phyloP scores from a whole-genome alignment of 2,113 vertebrate species.

The Malurus cyaneus region DNA sequence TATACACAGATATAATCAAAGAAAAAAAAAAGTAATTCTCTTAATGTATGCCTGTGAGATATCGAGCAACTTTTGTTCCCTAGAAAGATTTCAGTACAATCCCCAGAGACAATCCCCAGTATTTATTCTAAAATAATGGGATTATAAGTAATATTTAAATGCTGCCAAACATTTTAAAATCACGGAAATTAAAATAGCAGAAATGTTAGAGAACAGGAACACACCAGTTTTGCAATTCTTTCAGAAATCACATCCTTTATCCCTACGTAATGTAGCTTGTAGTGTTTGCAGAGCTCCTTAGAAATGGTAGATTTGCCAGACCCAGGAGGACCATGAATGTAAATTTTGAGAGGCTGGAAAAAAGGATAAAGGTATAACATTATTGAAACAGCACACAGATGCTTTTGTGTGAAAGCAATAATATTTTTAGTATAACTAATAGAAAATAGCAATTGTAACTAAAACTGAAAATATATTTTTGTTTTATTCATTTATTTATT shows the following conservation, averaged over 20 bases:
- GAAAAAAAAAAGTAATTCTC: background rate
- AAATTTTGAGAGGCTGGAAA: conserved; percentile 85
- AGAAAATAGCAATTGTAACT: background rate
- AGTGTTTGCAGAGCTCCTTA: conserved; percentile 78
- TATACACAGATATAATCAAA: background rate
- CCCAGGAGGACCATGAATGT: conserved; percentile 86
- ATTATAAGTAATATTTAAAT: background rate
- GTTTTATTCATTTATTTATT: background rate
- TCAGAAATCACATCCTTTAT: conserved; percentile 79
- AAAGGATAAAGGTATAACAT: background rate
- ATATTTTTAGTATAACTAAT: background rate
- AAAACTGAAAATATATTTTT: background rate
- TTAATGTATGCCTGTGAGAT: background rate
- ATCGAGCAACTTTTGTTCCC: background rate
- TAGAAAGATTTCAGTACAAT: background rate
- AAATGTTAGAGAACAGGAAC: conserved; percentile 32
- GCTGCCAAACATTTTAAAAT: background rate
- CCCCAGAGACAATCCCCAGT: background rate
- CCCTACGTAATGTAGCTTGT: conserved; percentile 85
- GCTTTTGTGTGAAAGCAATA: background rate
- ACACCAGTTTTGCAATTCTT: conserved; percentile 81
- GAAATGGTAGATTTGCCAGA: conserved; percentile 86
- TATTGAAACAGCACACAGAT: background rate
- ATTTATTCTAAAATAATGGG: background rate
- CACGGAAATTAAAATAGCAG: background rate